Evolutionary conservation across 2,888 invertebrate genomes (phyloP), one percentile per base, ranked within the genome.

Genomic region (Tipula helvola): DNA sequence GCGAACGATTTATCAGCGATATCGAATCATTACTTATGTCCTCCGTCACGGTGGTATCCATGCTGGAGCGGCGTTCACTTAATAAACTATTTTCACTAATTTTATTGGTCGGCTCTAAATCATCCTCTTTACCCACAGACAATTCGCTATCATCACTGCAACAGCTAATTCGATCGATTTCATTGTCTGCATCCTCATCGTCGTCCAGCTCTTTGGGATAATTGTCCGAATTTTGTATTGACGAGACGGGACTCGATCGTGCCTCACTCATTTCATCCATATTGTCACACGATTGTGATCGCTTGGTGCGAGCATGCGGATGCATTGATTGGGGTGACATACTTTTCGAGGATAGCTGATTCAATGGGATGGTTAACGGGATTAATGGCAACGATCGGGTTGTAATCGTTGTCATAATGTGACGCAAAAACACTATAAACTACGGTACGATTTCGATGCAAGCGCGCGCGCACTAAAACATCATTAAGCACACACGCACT

Each of bases 71-170:
- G 3, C 86, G 52, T n/a, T 42, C 52, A 36, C 52, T 52, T 18
- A 85, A 18, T 42, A 16, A 83, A 47, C 7, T 13, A 16, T 36
- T 87, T 36, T 10, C 41, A 83, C 44, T 36, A 83, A 13, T 87
- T 36, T 28, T 42, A 41, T 85, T 47, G n/a, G 28, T 28, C n/a
- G 57, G 18, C 13, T 87, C 88, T 16, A 87, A 87, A 86, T 88
- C 88, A 86, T 87, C 87, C 87, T 96, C 96, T 90, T 96, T 96
- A 5, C 96, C 96, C 88, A 96, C 96, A 88, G 96, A 96, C 44
- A 96, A 90, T 3, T 96, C 96, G 83, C 96, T 96, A 89, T 96
- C 96, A 89, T 96, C 96, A 89, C 95, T 95, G 88, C 95, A 94
- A 88, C 95, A 94, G 87, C 95, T 95, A 88, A 93, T 93, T 18